Percentiles rank a stretch among this genome's conserved stretches.
These are phyloP conservation scores for Himalopsyche kuldschensis DNA, from an alignment of 2,888 invertebrate genomes.

Conservation along the genomic window DNA sequence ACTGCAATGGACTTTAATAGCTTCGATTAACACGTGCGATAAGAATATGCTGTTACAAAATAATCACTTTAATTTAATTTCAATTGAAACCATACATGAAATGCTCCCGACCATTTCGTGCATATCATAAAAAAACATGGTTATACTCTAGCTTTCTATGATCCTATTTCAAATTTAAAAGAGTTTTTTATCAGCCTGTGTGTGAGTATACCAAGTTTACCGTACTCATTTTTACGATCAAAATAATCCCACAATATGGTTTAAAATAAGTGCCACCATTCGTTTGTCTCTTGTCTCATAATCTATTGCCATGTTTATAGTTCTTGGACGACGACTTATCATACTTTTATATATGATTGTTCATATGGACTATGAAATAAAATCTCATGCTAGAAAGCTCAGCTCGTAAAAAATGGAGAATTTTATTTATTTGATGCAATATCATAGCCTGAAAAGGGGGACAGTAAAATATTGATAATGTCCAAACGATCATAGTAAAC, in stretches of 20 bases:
- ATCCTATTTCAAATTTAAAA: too few relatives aligned
- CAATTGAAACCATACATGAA: too few relatives aligned
- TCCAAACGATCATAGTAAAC: too few relatives aligned
- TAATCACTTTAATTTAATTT: too few relatives aligned
- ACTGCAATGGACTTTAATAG: too few relatives aligned
- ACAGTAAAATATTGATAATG: background rate
- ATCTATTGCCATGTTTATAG: conserved; percentile 24
- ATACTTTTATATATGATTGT: background rate
- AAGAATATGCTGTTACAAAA: too few relatives aligned
- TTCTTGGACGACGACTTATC: conserved; percentile 10
- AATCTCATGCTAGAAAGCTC: background rate
- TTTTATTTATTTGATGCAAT: background rate
- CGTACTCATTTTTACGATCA: conserved; percentile 16
- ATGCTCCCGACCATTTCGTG: too few relatives aligned
- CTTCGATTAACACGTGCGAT: too few relatives aligned
- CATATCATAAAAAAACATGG: too few relatives aligned
- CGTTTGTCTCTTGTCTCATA: conserved; percentile 10
- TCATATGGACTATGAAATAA: background rate
- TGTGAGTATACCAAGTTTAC: background rate
- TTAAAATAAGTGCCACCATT: conserved; percentile 15
- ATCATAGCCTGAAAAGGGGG: background rate
- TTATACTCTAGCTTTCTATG: too few relatives aligned
- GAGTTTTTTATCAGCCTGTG: too few relatives aligned
- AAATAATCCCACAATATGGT: conserved; percentile 21
- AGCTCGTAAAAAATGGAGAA: background rate